phyloP scores from a whole-genome alignment of 2,113 vertebrate genomes.

The Tenrec ecaudatus region DNA sequence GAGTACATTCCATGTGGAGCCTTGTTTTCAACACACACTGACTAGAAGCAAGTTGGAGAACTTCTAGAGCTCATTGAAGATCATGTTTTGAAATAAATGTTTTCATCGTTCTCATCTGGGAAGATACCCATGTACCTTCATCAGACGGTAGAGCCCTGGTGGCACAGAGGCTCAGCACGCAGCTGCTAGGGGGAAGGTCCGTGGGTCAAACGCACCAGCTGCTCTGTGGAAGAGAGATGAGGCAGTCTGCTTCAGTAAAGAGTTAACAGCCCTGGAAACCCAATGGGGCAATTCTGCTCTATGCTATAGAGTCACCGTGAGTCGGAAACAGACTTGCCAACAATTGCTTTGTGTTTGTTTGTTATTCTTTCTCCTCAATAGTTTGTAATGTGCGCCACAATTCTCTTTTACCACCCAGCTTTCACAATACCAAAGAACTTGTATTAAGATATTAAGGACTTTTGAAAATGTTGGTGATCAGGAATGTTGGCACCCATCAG shows the following conservation, averaged over 20 bases:
- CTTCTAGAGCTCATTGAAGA: slow-evolving; percentile 59
- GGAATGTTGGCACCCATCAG: neutral
- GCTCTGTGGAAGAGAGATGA: neutral
- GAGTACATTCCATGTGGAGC: slow-evolving; percentile 34
- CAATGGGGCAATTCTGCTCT: neutral
- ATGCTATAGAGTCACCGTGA: neutral
- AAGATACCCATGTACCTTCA: neutral
- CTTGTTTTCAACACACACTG: slow-evolving; percentile 54
- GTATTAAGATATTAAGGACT: neutral
- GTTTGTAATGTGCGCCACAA: neutral
- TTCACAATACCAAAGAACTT: neutral
- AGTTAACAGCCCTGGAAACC: neutral
- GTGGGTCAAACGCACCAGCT: neutral
- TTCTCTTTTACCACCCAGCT: neutral
- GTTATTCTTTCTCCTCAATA: too few species aligned
- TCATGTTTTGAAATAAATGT: slow-evolving; percentile 58
- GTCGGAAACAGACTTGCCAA: neutral
- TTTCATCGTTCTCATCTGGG: slow-evolving; percentile 27
- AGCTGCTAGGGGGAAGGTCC: neutral
- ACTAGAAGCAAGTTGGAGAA: slow-evolving; percentile 68
- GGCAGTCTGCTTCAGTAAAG: neutral
- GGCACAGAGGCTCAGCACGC: neutral
- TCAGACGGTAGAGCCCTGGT: neutral
- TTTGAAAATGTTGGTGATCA: slow-evolving; percentile 26
- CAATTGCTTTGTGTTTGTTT: neutral